phyloP scores from a whole-genome alignment of 1,140 invertebrate genomes.

The Oscheius sp. region DNA sequence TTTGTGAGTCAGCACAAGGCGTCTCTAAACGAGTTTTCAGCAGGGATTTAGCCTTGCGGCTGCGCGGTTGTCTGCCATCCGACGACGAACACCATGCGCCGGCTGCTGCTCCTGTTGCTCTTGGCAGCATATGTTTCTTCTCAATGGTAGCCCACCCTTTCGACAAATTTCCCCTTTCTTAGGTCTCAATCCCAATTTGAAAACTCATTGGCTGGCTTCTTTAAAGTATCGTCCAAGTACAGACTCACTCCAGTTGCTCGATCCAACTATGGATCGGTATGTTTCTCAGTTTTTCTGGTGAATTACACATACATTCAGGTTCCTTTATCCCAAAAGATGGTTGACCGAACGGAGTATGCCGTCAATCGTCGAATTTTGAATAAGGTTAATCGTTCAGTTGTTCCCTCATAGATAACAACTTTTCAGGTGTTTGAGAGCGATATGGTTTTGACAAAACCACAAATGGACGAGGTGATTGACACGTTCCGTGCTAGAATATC shows the following conservation, averaged over 20 bases:
- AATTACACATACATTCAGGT: slow-evolving; percentile 30
- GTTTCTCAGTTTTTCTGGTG: neutral
- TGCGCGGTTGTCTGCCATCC: neutral
- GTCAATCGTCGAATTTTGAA: slow-evolving; percentile 33
- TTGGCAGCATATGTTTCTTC: neutral
- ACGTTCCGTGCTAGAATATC: slow-evolving; percentile 20
- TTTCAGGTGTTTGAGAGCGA: slow-evolving; percentile 35
- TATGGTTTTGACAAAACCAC: slow-evolving; percentile 29
- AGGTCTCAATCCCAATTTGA: slow-evolving; percentile 18
- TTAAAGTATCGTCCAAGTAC: slow-evolving; percentile 19
- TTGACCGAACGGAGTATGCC: slow-evolving; percentile 34
- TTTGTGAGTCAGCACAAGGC: neutral
- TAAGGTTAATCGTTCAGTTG: slow-evolving; percentile 5
- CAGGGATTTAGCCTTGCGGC: neutral
- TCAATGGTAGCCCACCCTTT: neutral
- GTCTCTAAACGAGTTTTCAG: slow-evolving; percentile 4
- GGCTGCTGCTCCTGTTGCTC: neutral
- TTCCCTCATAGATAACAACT: neutral
- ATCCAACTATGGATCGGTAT: slow-evolving; percentile 34
- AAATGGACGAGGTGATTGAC: slow-evolving; percentile 36
- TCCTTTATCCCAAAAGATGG: slow-evolving; percentile 21
- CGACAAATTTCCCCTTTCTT: neutral
- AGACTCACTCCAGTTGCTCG: slow-evolving; percentile 12
- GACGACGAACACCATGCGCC: too few relatives aligned
- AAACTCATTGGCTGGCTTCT: slow-evolving; percentile 22